Evolutionary conservation across 2,888 invertebrate species (phyloP), one percentile per base, ranked within the genome.

Genomic region (Leucania comma): DNA sequence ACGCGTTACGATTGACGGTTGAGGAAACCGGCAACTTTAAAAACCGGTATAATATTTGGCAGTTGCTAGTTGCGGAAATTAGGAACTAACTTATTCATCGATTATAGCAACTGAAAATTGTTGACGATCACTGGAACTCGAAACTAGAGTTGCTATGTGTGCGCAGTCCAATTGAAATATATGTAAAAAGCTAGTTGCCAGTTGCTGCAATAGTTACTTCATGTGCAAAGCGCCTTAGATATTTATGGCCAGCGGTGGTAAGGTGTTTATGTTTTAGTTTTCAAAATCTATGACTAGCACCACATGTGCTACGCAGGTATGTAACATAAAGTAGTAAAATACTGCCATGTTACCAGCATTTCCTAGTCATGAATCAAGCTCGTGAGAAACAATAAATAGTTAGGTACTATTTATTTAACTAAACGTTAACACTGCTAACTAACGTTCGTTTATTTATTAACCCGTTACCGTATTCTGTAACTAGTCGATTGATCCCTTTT

Each of bases 401-500:
- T 42, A 29, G 29, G 2, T 29, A 0, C 42, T 42, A 62, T 50
- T 62, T 54, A 50, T 62, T 26, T 62, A 59, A 35, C 26, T 56
- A 53, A 64, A 50, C 29, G n/a, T 53, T 59, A 53, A 65, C 38
- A 46, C 22, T 61, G 53, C 48, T 68, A 48, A 50, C 8, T 32
- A 51, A 42, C 20, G 63, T 24, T 35, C 10, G 24, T 66, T 66
- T 42, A 68, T 42, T 53, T 53, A 68, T 32, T 24, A 53, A 66
- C 42, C 57, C n/a, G 50, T 57, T 61, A 68, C 10, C 20, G 29
- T 54, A 66, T 59, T 35, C 53, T 29, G 35, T 59, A 69, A 73
- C 57, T 6, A 70, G 20, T 59, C 51, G 51, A 42, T 79, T 79
- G 42, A 68, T 68, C 57, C 46, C 38, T 20, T 58, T 75, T 71